Evolutionary conservation across 2,888 invertebrate genomes (phyloP).

Genomic region (Melikaiella ostensackeni): DNA sequence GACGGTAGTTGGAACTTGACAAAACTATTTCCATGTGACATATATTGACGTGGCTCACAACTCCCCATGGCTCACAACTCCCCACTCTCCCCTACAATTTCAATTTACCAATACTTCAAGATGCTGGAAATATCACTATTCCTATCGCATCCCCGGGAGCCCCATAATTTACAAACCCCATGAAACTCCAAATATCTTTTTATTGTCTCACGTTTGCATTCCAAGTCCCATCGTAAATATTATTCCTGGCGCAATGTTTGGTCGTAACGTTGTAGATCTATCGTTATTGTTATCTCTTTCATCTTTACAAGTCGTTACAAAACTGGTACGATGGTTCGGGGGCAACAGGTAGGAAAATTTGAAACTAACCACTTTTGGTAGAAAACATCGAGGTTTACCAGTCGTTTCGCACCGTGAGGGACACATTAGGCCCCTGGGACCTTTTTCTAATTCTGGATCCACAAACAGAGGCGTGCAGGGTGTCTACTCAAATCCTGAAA

Average conservation of each 20-base stretch:
- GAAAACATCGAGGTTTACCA: neutral
- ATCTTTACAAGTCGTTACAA: constrained; percentile 36
- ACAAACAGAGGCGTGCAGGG: too few relatives aligned
- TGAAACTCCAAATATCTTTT: constrained; percentile 20
- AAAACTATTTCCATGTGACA: too few relatives aligned
- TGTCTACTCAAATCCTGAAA: too few relatives aligned
- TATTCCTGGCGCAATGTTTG: constrained; percentile 6
- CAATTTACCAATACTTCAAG: neutral
- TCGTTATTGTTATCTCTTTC: constrained; percentile 29
- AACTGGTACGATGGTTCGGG: constrained; percentile 1
- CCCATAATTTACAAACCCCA: neutral
- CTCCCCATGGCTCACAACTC: too few relatives aligned
- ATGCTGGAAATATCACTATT: neutral
- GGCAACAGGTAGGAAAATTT: constrained; percentile 22
- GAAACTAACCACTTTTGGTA: constrained; percentile 13
- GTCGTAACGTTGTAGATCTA: constrained; percentile 19
- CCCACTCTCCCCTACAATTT: too few relatives aligned
- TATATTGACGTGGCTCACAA: too few relatives aligned
- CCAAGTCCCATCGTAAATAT: constrained; percentile 31
- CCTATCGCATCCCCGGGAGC: neutral
- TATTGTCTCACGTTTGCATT: constrained; percentile 33
- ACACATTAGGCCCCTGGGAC: neutral
- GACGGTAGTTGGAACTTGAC: too few relatives aligned
- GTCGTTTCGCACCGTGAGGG: neutral
- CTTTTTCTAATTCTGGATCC: neutral